Conservation (phyloP, 2,113 vertebrate genomes). For the Xenopus borealis region DNA sequence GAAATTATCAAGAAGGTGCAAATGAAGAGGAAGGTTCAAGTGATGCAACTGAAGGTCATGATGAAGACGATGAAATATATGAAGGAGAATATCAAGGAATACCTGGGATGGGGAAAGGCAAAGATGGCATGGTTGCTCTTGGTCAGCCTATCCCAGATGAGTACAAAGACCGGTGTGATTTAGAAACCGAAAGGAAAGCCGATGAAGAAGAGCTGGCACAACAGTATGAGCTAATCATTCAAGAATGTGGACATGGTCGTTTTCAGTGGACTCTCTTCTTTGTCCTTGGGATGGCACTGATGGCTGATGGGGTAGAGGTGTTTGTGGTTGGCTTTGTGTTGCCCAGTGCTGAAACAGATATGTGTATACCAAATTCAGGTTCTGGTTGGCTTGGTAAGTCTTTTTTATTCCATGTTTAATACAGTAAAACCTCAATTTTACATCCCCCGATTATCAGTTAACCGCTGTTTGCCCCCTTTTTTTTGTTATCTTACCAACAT, state of each 20-base stretch:
- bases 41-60: conserved; percentile 93
- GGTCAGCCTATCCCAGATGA: conserved; percentile 69
- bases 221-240: conserved; percentile 95
- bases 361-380: conserved; percentile 91
- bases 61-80: conserved; percentile 95
- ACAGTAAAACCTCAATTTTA: too few species aligned
- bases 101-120: conserved; percentile 70
- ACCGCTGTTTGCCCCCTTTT: too few species aligned
- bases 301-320: conserved; percentile 94
- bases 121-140: conserved; percentile 68
- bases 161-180: conserved; percentile 73
- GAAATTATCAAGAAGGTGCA: conserved; percentile 65
- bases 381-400: conserved; percentile 93
- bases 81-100: conserved; percentile 97
- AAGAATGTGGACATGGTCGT: conserved; percentile 93
- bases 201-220: conserved; percentile 94
- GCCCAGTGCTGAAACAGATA: conserved; percentile 93
- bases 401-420: not conserved
- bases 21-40: conserved; percentile 89
- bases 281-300: conserved; percentile 90
- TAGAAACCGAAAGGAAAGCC: conserved; percentile 83
- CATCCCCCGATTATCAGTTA: too few species aligned
- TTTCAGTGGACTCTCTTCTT: conserved; percentile 98
- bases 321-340: conserved; percentile 94
- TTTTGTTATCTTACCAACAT: too few species aligned